Conservation (phyloP, 1,140 invertebrate species). For the Drosophila pallidifrons region DNA sequence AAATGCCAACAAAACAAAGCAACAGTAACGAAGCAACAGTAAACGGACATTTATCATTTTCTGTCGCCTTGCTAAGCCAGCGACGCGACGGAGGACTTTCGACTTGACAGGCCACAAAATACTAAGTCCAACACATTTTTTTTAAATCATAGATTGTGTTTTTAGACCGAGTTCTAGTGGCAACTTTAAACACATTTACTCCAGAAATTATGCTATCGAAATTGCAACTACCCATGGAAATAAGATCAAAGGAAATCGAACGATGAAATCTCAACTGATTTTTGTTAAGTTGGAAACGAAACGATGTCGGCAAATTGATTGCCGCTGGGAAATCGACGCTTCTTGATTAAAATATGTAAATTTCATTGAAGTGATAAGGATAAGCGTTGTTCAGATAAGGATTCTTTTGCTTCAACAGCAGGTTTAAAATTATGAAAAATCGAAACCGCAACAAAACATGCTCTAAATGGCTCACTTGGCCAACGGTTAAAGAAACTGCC, state of each 20-base stretch:
- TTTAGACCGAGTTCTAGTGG: not conserved
- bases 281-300: conserved; percentile 14
- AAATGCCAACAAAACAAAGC: conserved; percentile 32
- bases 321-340: conserved; percentile 48
- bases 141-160: not conserved
- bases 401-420: not conserved
- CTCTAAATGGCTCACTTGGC: conserved; percentile 14
- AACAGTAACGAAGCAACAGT: conserved; percentile 42
- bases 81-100: conserved; percentile 14
- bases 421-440: conserved; percentile 34
- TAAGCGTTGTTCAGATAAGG: not conserved
- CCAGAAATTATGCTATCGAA: not conserved
- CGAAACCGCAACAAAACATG: not conserved
- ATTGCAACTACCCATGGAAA: conserved; percentile 6
- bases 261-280: conserved; percentile 35
- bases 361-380: conserved; percentile 28
- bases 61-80: conserved; percentile 22
- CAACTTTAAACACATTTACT: not conserved
- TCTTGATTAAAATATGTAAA: conserved; percentile 51
- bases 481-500: conserved; percentile 22
- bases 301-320: conserved; percentile 35
- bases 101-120: conserved; percentile 1
- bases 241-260: conserved; percentile 37
- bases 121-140: not conserved
- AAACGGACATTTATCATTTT: conserved; percentile 42